Conservation (phyloP, 2,797 vertebrate genomes). For the Peromyscus melanophrys region DNA sequence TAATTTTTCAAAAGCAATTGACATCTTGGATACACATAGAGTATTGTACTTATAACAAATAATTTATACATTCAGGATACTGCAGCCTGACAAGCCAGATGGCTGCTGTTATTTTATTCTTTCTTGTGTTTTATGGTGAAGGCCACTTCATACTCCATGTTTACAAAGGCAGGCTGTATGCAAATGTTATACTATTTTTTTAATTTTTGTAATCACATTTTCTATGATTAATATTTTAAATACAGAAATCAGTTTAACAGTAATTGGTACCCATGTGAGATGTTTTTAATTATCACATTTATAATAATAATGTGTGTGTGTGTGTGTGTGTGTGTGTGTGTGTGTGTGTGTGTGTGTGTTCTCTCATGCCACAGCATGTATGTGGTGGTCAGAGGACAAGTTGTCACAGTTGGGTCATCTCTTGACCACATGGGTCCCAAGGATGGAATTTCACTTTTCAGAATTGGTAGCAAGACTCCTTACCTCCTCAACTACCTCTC, state of each 20-base stretch:
- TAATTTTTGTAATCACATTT: neutral
- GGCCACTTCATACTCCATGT: neutral
- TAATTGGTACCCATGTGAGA: neutral
- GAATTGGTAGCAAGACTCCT: neutral
- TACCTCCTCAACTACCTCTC: neutral
- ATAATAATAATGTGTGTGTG: neutral
- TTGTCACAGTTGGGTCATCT: neutral
- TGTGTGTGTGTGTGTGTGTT: neutral
- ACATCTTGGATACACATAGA: conserved; percentile 12
- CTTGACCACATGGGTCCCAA: neutral
- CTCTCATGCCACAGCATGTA: neutral
- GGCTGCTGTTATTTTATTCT: neutral
- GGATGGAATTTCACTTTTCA: neutral
- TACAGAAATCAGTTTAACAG: conserved; percentile 17
- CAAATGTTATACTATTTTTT: conserved; percentile 2
- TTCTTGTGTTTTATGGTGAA: conserved; percentile 51
- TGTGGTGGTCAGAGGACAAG: neutral
- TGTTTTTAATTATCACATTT: neutral
- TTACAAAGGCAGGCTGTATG: neutral
- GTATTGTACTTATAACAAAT: neutral
- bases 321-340: neutral
- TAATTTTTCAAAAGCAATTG: neutral
- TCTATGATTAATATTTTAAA: conserved; percentile 34
- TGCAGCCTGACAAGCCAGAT: conserved; percentile 50
- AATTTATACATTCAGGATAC: neutral